These are phyloP conservation scores for Drusus annulatus DNA, from an alignment of 1,140 invertebrate species.

Conservation along the genomic window DNA sequence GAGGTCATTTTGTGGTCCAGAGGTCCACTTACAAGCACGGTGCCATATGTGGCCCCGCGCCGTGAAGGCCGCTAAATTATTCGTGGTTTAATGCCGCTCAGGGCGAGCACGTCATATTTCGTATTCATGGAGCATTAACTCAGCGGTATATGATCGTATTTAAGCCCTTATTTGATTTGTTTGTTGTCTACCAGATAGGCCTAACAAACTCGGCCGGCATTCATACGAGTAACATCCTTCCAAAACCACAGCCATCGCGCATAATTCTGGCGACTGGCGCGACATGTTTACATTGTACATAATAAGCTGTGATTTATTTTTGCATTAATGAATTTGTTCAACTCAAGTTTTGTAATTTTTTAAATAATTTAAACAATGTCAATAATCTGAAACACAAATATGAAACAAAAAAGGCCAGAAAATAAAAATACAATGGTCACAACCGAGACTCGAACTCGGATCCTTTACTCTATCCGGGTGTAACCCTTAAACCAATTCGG, in stretches of 20 bases:
- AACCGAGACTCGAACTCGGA: too few relatives aligned
- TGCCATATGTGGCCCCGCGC: not conserved
- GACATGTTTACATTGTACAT: too few relatives aligned
- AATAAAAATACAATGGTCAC: too few relatives aligned
- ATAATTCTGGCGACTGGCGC: not conserved
- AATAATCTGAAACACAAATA: too few relatives aligned
- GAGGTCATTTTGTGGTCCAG: constrained; percentile 2
- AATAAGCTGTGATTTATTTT: too few relatives aligned
- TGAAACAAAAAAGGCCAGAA: too few relatives aligned
- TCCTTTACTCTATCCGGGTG: too few relatives aligned
- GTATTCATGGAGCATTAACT: constrained; percentile 51
- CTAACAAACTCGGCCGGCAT: constrained; percentile 12
- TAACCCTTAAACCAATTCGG: too few relatives aligned
- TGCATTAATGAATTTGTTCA: too few relatives aligned
- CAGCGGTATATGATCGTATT: constrained; percentile 38
- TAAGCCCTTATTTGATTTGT: constrained; percentile 43
- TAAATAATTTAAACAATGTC: too few relatives aligned
- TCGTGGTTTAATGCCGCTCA: constrained; percentile 43
- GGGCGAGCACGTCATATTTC: constrained; percentile 44
- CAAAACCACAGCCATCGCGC: constrained; percentile 13
- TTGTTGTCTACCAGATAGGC: constrained; percentile 23
- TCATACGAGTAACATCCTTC: constrained; percentile 17
- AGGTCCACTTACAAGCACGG: not conserved
- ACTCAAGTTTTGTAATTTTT: too few relatives aligned
- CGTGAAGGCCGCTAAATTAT: constrained; percentile 38